Base-by-base conservation (phyloP, 1,140 invertebrate species). In the Macrotrachela quadricornifera region DNA sequence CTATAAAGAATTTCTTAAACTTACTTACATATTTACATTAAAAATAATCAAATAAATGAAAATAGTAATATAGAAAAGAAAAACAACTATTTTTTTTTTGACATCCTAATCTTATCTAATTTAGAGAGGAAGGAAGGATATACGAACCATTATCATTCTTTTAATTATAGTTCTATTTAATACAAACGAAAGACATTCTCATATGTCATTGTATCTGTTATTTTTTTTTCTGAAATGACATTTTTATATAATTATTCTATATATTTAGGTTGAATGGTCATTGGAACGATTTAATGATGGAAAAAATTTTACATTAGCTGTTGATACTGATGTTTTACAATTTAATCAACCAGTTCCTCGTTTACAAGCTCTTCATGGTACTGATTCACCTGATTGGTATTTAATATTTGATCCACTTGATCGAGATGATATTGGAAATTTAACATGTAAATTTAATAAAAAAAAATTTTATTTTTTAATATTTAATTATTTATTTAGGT, bases 381-480 rank as follows among this genome's bases (percentile, higher is more conserved):
- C 48, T 4, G 48, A 54, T 37, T 46, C 37, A 14, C 40, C 48
- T 17, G 47, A 49, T 21, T 54, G 53, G 53, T 54, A 37, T 14
- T 15, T 54, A 13, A n/a, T 41, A 17, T 54, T 54, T 21, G 38
- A 54, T 43, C 53, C 53, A 11, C n/a, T 54, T n/a, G 47, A 48
- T 21, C 11, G 53, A 44, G 53, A 54, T 42, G 53, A 54, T 38
- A 49, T 49, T 15, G 53, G 53, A 16, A 49, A 49, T n/a, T 49
- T 54, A 21, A 49, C 46, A 10, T 54, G 53, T 46, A 43, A 44
- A 36, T 16, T 49, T 11, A 44, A 36, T 17, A 46, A 54, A n/a
- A 44, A 15, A n/a, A 18, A 18, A n/a, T 4, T 15, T 18, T n/a
- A n/a, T n/a, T n/a, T n/a, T n/a, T 15, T 2, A 44, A 44, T 15